phyloP scores from a whole-genome alignment of 2,888 invertebrate genomes.

The Biston stratarius region DNA sequence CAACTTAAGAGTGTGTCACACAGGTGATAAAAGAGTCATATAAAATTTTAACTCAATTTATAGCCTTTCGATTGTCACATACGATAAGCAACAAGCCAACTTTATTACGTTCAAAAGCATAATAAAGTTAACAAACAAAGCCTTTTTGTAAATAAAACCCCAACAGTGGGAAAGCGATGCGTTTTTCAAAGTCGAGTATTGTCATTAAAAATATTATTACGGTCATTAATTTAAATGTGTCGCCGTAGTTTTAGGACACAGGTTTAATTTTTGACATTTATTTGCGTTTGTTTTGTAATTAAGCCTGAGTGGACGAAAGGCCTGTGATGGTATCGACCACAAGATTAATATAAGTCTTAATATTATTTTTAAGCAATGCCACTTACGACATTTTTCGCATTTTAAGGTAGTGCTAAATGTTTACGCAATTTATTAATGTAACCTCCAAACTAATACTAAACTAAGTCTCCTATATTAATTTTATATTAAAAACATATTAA shows the following conservation, averaged over 20 bases:
- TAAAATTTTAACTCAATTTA: conserved; percentile 59
- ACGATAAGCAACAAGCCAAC: conserved; percentile 57
- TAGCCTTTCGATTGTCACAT: conserved; percentile 54
- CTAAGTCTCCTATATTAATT: too few species aligned
- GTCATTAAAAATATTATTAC: conserved; percentile 78
- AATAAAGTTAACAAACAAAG: conserved; percentile 76
- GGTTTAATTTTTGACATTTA: conserved; percentile 79
- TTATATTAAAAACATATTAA: too few species aligned
- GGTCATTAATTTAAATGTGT: conserved; percentile 76
- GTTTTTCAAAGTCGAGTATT: conserved; percentile 61
- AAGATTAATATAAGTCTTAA: neutral
- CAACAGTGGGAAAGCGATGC: conserved; percentile 68
- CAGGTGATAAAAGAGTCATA: conserved; percentile 49
- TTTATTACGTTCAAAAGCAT: conserved; percentile 74
- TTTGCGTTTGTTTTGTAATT: conserved; percentile 40
- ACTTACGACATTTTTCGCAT: neutral
- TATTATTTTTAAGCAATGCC: neutral
- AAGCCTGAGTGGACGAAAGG: conserved; percentile 14
- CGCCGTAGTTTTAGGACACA: conserved; percentile 70
- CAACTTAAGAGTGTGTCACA: conserved; percentile 15
- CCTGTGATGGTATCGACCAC: neutral
- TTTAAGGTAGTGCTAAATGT: too few species aligned
- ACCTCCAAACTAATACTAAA: too few species aligned
- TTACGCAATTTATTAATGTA: too few species aligned
- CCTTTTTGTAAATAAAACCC: conserved; percentile 70